Conservation (phyloP, 2,888 invertebrate genomes). For the Pecten maximus region DNA sequence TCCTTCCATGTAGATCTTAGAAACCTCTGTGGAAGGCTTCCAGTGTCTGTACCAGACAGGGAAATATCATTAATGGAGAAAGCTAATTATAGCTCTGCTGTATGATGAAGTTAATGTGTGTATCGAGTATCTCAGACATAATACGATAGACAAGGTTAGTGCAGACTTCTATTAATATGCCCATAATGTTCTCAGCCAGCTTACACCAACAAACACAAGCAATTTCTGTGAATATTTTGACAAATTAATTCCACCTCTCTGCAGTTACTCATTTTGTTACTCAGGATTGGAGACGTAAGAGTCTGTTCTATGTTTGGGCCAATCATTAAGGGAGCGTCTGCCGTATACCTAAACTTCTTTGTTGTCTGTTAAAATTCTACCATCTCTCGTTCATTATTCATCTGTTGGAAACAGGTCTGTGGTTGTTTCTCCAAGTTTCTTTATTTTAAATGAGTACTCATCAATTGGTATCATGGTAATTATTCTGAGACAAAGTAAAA, state of each 20-base stretch:
- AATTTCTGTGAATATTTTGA: slow-evolving; percentile 23
- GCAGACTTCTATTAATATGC: slow-evolving; percentile 6
- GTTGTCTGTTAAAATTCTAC: not conserved
- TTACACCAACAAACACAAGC: not conserved
- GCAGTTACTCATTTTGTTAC: not conserved
- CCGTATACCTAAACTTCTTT: not conserved
- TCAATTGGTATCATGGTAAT: too few relatives aligned
- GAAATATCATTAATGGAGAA: slow-evolving; percentile 11
- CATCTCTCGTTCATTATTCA: not conserved
- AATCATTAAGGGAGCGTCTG: not conserved
- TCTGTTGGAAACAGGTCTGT: too few relatives aligned
- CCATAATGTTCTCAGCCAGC: not conserved
- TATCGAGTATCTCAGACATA: not conserved
- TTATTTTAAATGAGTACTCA: too few relatives aligned
- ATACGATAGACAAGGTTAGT: slow-evolving; percentile 12
- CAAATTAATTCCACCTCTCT: slow-evolving; percentile 19
- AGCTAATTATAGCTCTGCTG: slow-evolving; percentile 27
- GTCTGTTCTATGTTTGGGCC: not conserved
- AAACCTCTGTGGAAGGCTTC: not conserved
- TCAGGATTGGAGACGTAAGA: not conserved
- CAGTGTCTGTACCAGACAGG: slow-evolving; percentile 4
- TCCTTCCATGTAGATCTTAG: not conserved
- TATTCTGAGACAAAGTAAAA: too few relatives aligned
- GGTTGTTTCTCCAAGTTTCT: too few relatives aligned
- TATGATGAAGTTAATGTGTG: slow-evolving; percentile 10